Evolutionary conservation across 1,140 invertebrate genomes (phyloP).

Genomic region (Chelonus insularis): DNA sequence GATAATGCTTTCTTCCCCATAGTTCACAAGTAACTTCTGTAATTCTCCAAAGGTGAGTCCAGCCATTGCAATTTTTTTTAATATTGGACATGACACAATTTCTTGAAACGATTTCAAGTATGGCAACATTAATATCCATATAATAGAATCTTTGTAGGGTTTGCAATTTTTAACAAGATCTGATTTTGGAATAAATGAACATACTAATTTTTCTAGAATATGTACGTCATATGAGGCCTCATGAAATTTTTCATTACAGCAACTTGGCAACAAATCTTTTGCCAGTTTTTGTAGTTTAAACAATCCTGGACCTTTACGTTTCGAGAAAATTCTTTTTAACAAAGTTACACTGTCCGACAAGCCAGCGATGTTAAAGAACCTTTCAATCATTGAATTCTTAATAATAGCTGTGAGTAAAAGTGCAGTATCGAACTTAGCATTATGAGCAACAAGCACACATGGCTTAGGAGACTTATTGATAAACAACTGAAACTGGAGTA

Average conservation of each 20-base stretch:
- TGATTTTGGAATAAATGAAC: not conserved
- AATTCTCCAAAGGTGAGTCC: constrained; percentile 8
- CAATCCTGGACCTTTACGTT: constrained; percentile 15
- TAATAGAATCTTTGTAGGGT: not conserved
- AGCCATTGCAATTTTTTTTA: constrained; percentile 23
- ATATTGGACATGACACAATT: constrained; percentile 20
- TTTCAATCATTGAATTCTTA: constrained; percentile 11
- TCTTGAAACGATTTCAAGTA: constrained; percentile 16
- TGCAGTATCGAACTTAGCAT: constrained; percentile 16
- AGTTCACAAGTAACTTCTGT: constrained; percentile 9
- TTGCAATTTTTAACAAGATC: not conserved
- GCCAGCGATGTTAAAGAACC: constrained; percentile 15
- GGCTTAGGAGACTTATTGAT: not conserved
- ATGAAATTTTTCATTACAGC: constrained; percentile 9
- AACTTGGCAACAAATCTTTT: constrained; percentile 6
- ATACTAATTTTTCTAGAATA: constrained; percentile 19
- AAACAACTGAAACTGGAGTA: constrained; percentile 29
- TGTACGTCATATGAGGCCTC: constrained; percentile 22
- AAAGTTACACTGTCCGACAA: constrained; percentile 15
- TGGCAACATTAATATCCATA: not conserved
- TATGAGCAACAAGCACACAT: constrained; percentile 22
- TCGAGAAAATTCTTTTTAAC: constrained; percentile 15
- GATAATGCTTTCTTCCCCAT: constrained; percentile 15
- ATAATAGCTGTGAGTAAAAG: constrained; percentile 9
- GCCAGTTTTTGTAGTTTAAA: constrained; percentile 22